A percentile compares a stretch with the other conserved stretches of the same genome.
Conservation (phyloP, 2,113 vertebrate genomes). For the Bos taurus region DNA sequence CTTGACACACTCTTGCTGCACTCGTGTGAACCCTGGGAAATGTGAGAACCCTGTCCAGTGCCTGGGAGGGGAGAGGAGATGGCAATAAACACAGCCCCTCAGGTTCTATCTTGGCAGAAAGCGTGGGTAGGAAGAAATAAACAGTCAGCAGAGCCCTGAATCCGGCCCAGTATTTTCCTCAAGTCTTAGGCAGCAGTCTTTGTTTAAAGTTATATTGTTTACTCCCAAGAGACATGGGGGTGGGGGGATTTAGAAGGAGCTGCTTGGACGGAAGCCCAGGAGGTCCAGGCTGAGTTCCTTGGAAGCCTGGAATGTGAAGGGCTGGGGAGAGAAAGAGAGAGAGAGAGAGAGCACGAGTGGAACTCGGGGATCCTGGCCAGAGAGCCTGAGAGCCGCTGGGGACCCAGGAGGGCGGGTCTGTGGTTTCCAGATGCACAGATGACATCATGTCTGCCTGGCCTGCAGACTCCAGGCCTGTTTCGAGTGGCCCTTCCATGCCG, state of each 20-base stretch:
- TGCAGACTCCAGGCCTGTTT: background rate
- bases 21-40: background rate
- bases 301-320: constrained; percentile 38
- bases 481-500: background rate
- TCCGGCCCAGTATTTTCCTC: background rate
- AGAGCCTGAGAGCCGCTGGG: background rate
- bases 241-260: background rate
- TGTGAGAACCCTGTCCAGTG: background rate
- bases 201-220: constrained; percentile 58
- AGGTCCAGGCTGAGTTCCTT: constrained; percentile 12
- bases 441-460: constrained; percentile 65
- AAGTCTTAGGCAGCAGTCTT: constrained; percentile 1
- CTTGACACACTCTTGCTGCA: background rate
- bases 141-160: background rate
- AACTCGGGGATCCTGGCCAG: background rate
- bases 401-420: constrained; percentile 28
- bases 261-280: constrained; percentile 48
- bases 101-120: background rate
- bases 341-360: background rate
- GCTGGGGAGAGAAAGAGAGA: background rate
- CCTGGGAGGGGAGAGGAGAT: background rate
- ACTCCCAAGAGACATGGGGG: background rate
- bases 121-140: background rate
- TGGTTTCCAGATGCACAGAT: constrained; percentile 39
- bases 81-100: background rate